Base-by-base conservation (phyloP, 2,888 invertebrate genomes). In the Achlya flavicornis region DNA sequence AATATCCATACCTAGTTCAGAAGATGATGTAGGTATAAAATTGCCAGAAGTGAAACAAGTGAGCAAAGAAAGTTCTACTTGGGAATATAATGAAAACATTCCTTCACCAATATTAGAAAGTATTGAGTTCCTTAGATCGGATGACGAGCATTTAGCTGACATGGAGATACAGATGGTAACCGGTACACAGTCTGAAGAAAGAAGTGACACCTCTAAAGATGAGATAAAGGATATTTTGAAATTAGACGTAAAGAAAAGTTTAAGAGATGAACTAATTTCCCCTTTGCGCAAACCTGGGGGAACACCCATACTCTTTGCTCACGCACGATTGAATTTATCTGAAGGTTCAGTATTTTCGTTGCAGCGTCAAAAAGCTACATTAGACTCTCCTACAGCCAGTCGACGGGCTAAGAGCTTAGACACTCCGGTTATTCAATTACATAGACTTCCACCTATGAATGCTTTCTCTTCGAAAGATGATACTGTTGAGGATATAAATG, bases 381-480 rank as follows among this genome's bases (percentile, higher is more conserved):
- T 95, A 76, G 95, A 95, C 70, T 97, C 97, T 0, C 97, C 97
- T 4, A 95, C 96, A 8, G 90, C 96, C 4, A 96, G 96, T 64
- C 94, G 97, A 62, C 94, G 97, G 75, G 96, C 97, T 1, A 97
- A 97, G 88, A 97, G 97, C 66, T 93, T 98, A 71, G 98, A 98
- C 78, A 96, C 97, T 3, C 97, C 97, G 1, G 96, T 97, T 32
- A 97, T 98, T 78, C 96, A 97, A 26, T 89, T 97, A 41, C 97
- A 96, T 85, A 94, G 96, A 78, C 87, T 98, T 57, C 97, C 97
- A 16, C 96, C 97, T 8, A 96, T 97, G 86, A 97, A 97, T 87
- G 97, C 97, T 0, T 97, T 97, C 84, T 98, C 97, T 2, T 97
- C 97, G 33, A 97, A 97, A 89, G 98, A 98, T 83, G 98, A 98